These are phyloP conservation scores for Brotula barbata DNA, from an alignment of 2,797 vertebrate genomes.

Conservation along the genomic window DNA sequence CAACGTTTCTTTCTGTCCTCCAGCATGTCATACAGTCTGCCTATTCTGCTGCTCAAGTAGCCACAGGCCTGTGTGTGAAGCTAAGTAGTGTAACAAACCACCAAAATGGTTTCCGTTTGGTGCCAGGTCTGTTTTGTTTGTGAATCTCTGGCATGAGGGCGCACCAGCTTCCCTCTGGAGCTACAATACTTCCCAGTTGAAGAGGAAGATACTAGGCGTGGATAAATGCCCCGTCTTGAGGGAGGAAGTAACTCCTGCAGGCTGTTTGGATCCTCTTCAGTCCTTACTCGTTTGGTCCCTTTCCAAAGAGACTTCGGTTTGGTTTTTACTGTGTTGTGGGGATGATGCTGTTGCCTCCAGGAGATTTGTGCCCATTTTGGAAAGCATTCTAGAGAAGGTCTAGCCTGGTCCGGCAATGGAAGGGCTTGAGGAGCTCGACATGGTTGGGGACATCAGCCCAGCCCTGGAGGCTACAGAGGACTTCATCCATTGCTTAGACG, in stretches of 20 bases:
- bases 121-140: constrained; percentile 17
- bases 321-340: constrained; percentile 8
- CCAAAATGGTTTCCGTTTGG: constrained; percentile 23
- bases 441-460: constrained; percentile 93
- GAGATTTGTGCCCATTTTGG: constrained; percentile 26
- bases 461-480: constrained; percentile 97
- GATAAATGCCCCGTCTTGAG: constrained; percentile 43
- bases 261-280: constrained; percentile 36
- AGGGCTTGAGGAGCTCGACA: constrained; percentile 84
- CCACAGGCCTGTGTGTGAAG: too few species aligned
- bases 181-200: constrained; percentile 23
- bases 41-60: too few species aligned
- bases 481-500: constrained; percentile 89
- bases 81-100: constrained; percentile 13
- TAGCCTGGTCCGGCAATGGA: constrained; percentile 81
- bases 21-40: too few species aligned
- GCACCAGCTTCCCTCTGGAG: constrained; percentile 24
- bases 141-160: constrained; percentile 30
- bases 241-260: constrained; percentile 16
- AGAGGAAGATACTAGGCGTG: constrained; percentile 36
- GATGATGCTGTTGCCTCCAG: constrained; percentile 51
- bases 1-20: too few species aligned
- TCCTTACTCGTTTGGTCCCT: constrained; percentile 19
- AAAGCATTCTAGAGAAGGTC: constrained; percentile 28
- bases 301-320: constrained; percentile 13